These are phyloP conservation scores for Caenorhabditis sp. DNA, from an alignment of 2,888 invertebrate genomes.

Conservation along the genomic window DNA sequence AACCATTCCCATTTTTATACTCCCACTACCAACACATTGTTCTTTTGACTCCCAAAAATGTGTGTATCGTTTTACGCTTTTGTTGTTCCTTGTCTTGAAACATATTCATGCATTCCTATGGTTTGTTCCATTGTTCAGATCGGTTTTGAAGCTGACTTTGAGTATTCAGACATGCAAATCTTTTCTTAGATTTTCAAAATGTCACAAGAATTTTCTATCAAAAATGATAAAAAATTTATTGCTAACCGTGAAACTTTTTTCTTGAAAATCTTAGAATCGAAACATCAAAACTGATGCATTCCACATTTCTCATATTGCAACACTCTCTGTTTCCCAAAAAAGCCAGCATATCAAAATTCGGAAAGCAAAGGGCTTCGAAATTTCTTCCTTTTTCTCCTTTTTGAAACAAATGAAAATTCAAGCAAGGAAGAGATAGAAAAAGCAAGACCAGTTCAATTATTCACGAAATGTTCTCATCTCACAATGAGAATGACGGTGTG, in stretches of 20 bases:
- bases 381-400: constrained; percentile 4
- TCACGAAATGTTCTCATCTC: constrained; percentile 29
- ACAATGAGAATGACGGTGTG: constrained; percentile 32
- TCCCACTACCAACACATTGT: background rate
- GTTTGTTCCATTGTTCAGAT: no score
- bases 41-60: background rate
- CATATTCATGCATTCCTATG: background rate
- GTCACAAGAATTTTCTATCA: no score
- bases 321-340: no score
- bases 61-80: constrained; percentile 1
- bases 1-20: no score
- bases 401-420: background rate
- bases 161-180: background rate
- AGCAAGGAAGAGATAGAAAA: background rate
- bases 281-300: background rate
- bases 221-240: no score
- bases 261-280: background rate
- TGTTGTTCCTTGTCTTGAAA: background rate
- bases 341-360: no score
- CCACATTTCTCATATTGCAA: background rate
- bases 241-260: no score
- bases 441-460: constrained; percentile 38
- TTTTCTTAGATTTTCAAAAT: constrained; percentile 17
- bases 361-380: constrained; percentile 6
- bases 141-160: background rate